Evolutionary conservation across 2,888 invertebrate genomes (phyloP).

Genomic region (Aleiodes testaceus): DNA sequence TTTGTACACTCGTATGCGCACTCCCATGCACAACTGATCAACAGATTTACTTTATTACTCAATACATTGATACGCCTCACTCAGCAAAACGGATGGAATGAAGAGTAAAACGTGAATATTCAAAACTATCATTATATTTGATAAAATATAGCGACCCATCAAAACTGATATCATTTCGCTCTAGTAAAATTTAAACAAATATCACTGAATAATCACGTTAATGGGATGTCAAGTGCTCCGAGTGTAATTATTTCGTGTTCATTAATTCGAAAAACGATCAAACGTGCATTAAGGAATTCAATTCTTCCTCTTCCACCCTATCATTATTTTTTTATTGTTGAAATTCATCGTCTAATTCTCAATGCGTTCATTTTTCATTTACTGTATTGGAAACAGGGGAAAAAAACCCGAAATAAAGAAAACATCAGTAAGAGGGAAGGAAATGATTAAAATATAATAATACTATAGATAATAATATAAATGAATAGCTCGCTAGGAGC

Average conservation of each 20-base stretch:
- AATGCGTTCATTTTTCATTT: slow-evolving; percentile 5
- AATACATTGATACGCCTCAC: slow-evolving; percentile 41
- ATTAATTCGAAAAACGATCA: slow-evolving; percentile 12
- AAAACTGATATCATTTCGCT: neutral
- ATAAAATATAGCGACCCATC: neutral
- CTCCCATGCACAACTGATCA: slow-evolving; percentile 45
- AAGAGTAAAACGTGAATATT: slow-evolving; percentile 15
- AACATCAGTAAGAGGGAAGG: neutral
- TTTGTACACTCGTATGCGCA: slow-evolving; percentile 53
- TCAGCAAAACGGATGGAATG: slow-evolving; percentile 32
- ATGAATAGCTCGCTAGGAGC: slow-evolving; percentile 6
- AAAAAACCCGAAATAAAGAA: too few species aligned
- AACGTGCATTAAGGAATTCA: slow-evolving; percentile 5
- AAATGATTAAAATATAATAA: neutral
- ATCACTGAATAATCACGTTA: neutral
- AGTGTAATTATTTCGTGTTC: slow-evolving; percentile 16
- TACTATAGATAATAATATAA: neutral
- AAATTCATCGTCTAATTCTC: neutral
- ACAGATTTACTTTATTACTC: slow-evolving; percentile 38
- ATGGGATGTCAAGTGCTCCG: slow-evolving; percentile 16
- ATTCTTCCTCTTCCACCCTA: neutral
- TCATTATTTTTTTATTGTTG: slow-evolving; percentile 12
- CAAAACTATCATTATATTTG: neutral
- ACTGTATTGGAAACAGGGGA: neutral
- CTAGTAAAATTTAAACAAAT: neutral